Base-by-base conservation (phyloP, 2,797 vertebrate genomes). In the Tenualosa thibaudeaui region DNA sequence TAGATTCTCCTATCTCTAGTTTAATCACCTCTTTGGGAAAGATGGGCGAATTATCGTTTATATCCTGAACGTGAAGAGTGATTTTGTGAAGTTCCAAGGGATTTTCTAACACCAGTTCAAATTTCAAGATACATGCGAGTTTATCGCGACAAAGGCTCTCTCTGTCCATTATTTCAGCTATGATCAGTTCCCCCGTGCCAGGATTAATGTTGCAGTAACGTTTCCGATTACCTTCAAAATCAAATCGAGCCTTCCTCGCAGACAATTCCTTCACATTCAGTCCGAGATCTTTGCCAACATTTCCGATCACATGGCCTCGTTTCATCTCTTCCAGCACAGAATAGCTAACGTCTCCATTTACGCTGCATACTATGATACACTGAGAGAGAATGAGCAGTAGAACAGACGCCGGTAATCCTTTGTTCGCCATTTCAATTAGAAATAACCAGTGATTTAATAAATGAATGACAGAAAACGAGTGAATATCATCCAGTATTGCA, bases 91-190 rank as follows among this genome's bases (percentile, higher is more conserved):
- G 86, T 65, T 94, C 93, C 84, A 94, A 53, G 31, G 91, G 91
- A 83, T 91, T 92, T 81, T 94, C 93, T 43, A 94, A 58, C 4
- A 95, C 83, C 2, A 93, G 65, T 58, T 68, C 62, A 31, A 31
- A 68, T 68, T 68, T 68, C 1, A 68, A 37, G 31, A 68, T 31
- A 0, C 62, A 68, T 37, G 62, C 24, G 3, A 31, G 62, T 5
- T 68, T 68, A 15, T 68, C 24, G 5, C 68, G 13, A 40, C 95
- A 96, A 58, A 95, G 90, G 82, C 83, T 88, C 62, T 96, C 95
- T 86, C 95, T 88, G 86, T 96, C 94, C 71, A 95, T 91, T 85
- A 92, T 93, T 13, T 89, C 93, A 3, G 86, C 86, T 0, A 92
- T 90, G 19, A 90, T 82, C 65, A 95, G 82, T 83, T 91, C 87